Base-by-base conservation (phyloP, 2,797 vertebrate species). In the Emydoidea blandingii region DNA sequence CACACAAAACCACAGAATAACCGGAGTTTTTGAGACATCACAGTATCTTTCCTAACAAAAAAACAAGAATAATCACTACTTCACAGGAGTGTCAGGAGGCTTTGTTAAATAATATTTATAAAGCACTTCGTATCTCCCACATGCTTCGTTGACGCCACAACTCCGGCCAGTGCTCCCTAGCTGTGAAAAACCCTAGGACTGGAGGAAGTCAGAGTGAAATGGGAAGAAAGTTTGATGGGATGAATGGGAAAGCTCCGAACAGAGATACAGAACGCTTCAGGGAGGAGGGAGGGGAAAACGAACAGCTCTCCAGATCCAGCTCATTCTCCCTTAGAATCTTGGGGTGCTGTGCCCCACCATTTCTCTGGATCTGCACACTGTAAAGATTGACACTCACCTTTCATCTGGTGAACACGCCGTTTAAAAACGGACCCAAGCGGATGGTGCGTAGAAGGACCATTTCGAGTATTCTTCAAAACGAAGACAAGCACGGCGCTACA, bases 11-110 rank as follows among this genome's bases (percentile, higher is more conserved):
- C 37, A 23, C 68, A 74, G 21, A 21, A 34, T 23, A 44, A 14
- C 72, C 37, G 4, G 23, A 44, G 41, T 23, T 44, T 44, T 6
- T 25, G 21, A 72, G 65, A 44, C 3, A 5, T 18, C 76, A 49
- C 44, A n/a, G 29, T 4, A 80, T 86, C 78, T 88, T 79, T 44
- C 19, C 78, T 79, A 72, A 89, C 53, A 56, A 85, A 96, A 94
- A 68, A 86, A 25, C 65, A 86, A 47, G 62, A 87, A 49, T 89
- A 53, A 90, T n/a, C 74, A 78, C 47, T 0, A 2, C 34, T 34
- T 82, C 29, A 65, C 50, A 15, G 72, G n/a, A 53, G 54, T 29
- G 47, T 56, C 91, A 94, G 79, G 79, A 94, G 56, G 56, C 79
- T 83, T 74, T 80, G 59, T 68, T 54, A 88, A 91, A 90, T 4